Conservation (phyloP, 2,888 invertebrate species). For the Magallana nippona region DNA sequence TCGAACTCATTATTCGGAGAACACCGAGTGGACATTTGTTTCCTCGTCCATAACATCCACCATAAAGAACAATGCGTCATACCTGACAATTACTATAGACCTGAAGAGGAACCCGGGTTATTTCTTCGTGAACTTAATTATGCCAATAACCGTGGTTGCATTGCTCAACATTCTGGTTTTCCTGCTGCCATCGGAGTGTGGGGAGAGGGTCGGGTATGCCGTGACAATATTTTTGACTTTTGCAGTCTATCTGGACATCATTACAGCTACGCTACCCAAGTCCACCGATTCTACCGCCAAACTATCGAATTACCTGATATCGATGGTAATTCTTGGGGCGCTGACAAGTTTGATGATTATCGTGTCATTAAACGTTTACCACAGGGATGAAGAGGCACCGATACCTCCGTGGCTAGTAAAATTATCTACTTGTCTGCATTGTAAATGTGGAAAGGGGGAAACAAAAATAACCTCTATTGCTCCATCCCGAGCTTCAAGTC, state of each 20-base stretch:
- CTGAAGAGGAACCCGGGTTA: slow-evolving; percentile 44
- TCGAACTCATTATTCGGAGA: slow-evolving; percentile 35
- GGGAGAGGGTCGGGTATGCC: slow-evolving; percentile 49
- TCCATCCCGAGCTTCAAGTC: background rate
- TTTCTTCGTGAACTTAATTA: slow-evolving; percentile 46
- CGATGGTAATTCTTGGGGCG: slow-evolving; percentile 39
- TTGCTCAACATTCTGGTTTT: slow-evolving; percentile 46
- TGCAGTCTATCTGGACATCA: slow-evolving; percentile 45
- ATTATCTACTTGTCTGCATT: slow-evolving; percentile 32
- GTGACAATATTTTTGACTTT: slow-evolving; percentile 45
- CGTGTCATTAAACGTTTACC: slow-evolving; percentile 49
- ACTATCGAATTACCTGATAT: slow-evolving; percentile 41
- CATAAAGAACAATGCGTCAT: slow-evolving; percentile 18
- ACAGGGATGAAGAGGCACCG: slow-evolving; percentile 41
- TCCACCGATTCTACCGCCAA: slow-evolving; percentile 43
- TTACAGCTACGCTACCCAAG: slow-evolving; percentile 42
- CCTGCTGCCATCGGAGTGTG: slow-evolving; percentile 44
- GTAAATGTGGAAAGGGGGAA: slow-evolving; percentile 36
- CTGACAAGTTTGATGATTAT: slow-evolving; percentile 45
- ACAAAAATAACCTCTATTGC: background rate
- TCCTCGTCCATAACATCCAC: background rate
- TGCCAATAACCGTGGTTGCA: slow-evolving; percentile 43
- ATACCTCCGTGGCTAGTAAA: slow-evolving; percentile 36
- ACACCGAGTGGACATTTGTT: slow-evolving; percentile 42
- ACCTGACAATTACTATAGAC: slow-evolving; percentile 38